phyloP scores from a whole-genome alignment of 2,797 vertebrate genomes.

The Falco peregrinus region DNA sequence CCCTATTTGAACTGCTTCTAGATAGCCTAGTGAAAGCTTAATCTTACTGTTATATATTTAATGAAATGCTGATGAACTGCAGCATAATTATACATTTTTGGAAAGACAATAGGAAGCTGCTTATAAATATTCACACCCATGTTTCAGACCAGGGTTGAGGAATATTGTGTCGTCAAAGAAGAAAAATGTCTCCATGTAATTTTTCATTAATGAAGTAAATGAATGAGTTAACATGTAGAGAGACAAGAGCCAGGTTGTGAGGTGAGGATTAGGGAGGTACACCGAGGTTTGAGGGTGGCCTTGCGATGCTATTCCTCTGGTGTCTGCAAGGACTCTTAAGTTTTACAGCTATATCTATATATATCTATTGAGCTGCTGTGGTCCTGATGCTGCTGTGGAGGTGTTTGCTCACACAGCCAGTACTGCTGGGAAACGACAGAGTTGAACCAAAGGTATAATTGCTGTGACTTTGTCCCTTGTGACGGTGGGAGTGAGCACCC shows the following conservation, averaged over 20 bases:
- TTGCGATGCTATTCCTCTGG: neutral
- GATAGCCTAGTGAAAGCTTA: neutral
- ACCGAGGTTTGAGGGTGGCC: neutral
- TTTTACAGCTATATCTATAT: neutral
- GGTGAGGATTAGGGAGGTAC: neutral
- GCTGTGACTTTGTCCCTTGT: neutral
- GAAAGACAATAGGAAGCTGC: constrained; percentile 12
- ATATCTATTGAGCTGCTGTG: neutral
- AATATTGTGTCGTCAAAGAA: neutral
- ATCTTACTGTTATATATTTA: neutral
- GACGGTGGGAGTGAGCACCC: neutral
- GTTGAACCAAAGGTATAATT: neutral
- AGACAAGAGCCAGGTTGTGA: neutral
- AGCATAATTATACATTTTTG: neutral
- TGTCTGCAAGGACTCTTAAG: neutral
- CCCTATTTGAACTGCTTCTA: neutral
- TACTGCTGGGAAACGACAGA: neutral
- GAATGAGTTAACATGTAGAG: neutral
- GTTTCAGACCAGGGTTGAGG: neutral
- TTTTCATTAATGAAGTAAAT: constrained; percentile 18
- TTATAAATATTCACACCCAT: constrained; percentile 21
- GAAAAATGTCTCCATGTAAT: neutral
- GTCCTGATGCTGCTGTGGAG: neutral
- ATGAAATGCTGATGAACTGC: neutral
- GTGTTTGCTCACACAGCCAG: neutral